Percentiles rank a stretch among this genome's conserved stretches.
These are phyloP conservation scores for Chymomyza costata DNA, from an alignment of 1,140 invertebrate species.

Conservation along the genomic window DNA sequence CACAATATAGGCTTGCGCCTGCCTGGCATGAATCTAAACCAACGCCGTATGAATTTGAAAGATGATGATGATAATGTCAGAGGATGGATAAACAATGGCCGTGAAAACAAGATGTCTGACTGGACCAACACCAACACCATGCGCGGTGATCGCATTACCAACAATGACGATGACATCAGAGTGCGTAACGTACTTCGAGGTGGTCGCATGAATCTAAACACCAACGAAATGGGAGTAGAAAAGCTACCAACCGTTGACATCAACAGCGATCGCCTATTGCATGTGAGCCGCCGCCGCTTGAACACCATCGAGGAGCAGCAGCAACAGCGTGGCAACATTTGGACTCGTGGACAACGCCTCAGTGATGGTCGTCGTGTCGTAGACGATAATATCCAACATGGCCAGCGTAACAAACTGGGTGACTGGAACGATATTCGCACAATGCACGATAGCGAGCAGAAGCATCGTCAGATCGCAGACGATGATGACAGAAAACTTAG, in stretches of 20 bases:
- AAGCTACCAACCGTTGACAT: constrained; percentile 31
- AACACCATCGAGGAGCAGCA: constrained; percentile 12
- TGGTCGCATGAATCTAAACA: no score
- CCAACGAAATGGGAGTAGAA: no score
- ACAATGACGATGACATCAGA: no score
- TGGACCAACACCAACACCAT: constrained; percentile 28
- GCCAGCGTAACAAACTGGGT: neutral
- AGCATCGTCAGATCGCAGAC: no score
- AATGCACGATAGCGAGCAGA: no score
- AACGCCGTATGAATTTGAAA: no score
- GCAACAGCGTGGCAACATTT: neutral
- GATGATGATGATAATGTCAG: constrained; percentile 9
- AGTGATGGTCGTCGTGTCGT: constrained; percentile 12
- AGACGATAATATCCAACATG: neutral
- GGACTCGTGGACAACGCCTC: constrained; percentile 1
- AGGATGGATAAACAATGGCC: no score
- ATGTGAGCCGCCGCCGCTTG: constrained; percentile 30
- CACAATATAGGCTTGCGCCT: no score
- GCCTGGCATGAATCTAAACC: no score
- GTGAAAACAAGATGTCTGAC: no score
- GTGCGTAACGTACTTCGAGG: no score
- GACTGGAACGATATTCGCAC: no score
- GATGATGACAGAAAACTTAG: neutral
- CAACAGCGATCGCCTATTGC: constrained; percentile 37
- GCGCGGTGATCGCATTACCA: constrained; percentile 28